Evolutionary conservation across 1,140 invertebrate species (phyloP), one percentile per base, ranked within the genome.

Genomic region (Caenorhabditis briggsae): DNA sequence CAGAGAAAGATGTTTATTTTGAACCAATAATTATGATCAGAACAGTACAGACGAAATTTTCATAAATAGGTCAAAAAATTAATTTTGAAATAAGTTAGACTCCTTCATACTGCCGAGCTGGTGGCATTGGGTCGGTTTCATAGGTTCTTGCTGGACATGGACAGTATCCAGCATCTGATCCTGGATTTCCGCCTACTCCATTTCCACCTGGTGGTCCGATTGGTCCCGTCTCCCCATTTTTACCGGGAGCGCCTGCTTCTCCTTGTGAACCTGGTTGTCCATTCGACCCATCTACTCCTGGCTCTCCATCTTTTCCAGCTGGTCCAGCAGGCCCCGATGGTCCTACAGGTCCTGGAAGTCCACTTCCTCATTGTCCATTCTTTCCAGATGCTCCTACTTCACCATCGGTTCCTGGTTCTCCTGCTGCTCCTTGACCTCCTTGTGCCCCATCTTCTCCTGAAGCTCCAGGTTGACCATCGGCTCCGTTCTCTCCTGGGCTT

Each of bases 231-330:
- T 70, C 33, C 1, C 64, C 64, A 43, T 43, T 16, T 46, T 43
- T 70, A 43, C 64, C 64, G 8, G 33, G 64, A 5, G 14, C 14
- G 14, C 64, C 64, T 43, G 64, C 33, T 70, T 70, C 64, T 70
- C 64, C 64, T 43, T n/a, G 33, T 18, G 64, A 5, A 18, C 64
- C 64, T 18, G 41, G 64, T 46, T 70, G 12, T 74, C 84, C 84
- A n/a, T 70, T 55, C 48, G 46, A 23, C 74, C 84, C 84, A 25
- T 70, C 61, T 7, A 48, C 64, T 46, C 70, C 61, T 53, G 61
- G 61, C 14, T 70, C 33, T 46, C 61, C 84, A 12, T 53, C 41
- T 48, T 70, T 70, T 33, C 84, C 84, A n/a, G 41, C 41, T 48
- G 46, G 25, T 46, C 82, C 82, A 46, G 33, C n/a, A 16, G 33